phyloP scores from a whole-genome alignment of 2,113 vertebrate species.

The Apistogramma diplotaenia region DNA sequence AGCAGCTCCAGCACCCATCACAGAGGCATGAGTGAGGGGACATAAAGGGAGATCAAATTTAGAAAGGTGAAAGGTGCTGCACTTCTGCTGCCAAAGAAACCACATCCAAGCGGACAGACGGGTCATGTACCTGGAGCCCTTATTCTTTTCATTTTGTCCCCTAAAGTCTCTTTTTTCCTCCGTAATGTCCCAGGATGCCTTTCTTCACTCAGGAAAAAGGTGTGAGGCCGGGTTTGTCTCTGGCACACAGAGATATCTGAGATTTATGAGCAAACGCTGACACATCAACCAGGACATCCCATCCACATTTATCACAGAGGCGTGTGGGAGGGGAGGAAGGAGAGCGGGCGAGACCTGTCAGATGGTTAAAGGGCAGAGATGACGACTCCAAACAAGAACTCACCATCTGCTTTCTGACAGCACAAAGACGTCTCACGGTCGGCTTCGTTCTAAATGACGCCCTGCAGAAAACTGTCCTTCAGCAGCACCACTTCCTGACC shows the following conservation, averaged over 20 bases:
- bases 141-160: background rate
- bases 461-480: background rate
- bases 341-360: background rate
- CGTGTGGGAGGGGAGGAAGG: background rate
- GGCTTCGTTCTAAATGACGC: background rate
- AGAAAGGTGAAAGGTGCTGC: background rate
- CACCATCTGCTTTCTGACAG: constrained; percentile 16
- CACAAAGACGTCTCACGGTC: background rate
- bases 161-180: too few relatives aligned
- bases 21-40: background rate
- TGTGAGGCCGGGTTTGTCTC: background rate
- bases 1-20: background rate
- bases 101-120: background rate
- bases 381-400: background rate
- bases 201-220: background rate
- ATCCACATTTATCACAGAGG: background rate
- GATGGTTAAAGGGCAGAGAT: constrained; percentile 22
- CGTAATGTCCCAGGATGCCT: accelerated
- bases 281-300: background rate
- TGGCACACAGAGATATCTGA: background rate
- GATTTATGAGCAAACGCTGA: background rate
- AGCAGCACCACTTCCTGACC: background rate
- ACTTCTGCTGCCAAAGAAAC: constrained; percentile 2
- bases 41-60: background rate
- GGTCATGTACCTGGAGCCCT: background rate